Evolutionary conservation across 2,888 invertebrate species (phyloP).

Genomic region (Acanthococcus lagerstroemiae): DNA sequence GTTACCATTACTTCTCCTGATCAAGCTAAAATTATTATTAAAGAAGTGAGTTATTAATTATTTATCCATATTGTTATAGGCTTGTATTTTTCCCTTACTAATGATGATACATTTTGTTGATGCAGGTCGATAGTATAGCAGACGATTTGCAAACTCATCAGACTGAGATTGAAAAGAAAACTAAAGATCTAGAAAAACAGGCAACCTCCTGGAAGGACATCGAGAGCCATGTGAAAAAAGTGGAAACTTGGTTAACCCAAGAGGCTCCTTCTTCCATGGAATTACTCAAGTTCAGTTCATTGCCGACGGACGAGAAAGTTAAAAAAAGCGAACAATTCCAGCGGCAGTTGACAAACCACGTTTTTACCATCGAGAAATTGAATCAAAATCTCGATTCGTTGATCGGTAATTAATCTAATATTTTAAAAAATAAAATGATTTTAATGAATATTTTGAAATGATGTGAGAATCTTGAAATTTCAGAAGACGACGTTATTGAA

Average conservation of each 20-base stretch:
- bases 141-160: constrained; percentile 63
- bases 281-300: constrained; percentile 57
- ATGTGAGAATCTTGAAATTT: no score
- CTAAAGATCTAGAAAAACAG: constrained; percentile 68
- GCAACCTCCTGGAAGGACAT: constrained; percentile 71
- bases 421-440: background rate
- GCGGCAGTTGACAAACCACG: constrained; percentile 3
- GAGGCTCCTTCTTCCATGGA: constrained; percentile 64
- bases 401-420: constrained; percentile 17
- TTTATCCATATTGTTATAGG: no score
- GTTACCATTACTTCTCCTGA: constrained; percentile 55
- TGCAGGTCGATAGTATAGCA: constrained; percentile 59
- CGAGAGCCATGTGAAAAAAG: constrained; percentile 61
- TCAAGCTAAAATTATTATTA: constrained; percentile 60
- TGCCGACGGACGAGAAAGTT: constrained; percentile 7
- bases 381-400: constrained; percentile 12
- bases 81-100: background rate
- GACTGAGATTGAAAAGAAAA: constrained; percentile 67
- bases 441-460: background rate
- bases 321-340: constrained; percentile 10
- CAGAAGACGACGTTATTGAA: constrained; percentile 10
- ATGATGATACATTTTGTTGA: no score
- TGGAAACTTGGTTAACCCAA: constrained; percentile 69
- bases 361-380: constrained; percentile 6
- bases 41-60: constrained; percentile 53